phyloP scores from a whole-genome alignment of 2,113 vertebrate genomes.

The Oceanites oceanicus region DNA sequence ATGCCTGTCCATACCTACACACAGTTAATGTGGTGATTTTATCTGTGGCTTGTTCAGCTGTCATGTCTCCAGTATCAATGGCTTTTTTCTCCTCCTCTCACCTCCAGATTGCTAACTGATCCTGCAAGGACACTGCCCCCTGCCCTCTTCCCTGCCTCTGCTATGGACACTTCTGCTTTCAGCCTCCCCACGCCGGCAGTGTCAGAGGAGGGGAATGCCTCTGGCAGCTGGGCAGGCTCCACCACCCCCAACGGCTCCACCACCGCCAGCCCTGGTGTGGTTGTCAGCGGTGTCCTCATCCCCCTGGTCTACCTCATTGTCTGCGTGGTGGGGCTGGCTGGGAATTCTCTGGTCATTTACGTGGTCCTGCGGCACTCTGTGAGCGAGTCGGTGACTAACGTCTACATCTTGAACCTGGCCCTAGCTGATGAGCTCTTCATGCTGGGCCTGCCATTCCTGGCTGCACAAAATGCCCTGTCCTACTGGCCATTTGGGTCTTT shows the following conservation, averaged over 20 bases:
- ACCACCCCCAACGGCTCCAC: conserved; percentile 45
- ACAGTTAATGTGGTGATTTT: neutral
- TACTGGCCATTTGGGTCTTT: conserved; percentile 95
- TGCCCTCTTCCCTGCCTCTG: neutral
- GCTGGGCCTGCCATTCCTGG: conserved; percentile 93
- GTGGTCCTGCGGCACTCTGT: conserved; percentile 87
- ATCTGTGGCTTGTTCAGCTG: neutral
- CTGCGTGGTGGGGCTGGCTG: conserved; percentile 86
- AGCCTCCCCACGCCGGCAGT: neutral
- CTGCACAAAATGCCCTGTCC: conserved; percentile 89
- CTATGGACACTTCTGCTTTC: conserved; percentile 65
- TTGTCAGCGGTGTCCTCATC: conserved; percentile 84
- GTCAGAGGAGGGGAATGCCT: conserved; percentile 56
- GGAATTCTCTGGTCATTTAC: conserved; percentile 93
- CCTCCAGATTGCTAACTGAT: conserved; percentile 36
- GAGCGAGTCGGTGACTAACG: conserved; percentile 88
- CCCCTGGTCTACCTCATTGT: conserved; percentile 89
- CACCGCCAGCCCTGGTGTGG: conserved; percentile 43
- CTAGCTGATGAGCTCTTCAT: conserved; percentile 96
- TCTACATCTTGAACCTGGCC: conserved; percentile 95
- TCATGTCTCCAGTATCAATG: neutral
- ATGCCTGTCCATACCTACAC: neutral
- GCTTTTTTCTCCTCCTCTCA: neutral
- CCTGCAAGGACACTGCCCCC: neutral
- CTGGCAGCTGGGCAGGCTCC: conserved; percentile 53